Conservation (phyloP, 2,888 invertebrate genomes). For the Coelopa pilipes region DNA sequence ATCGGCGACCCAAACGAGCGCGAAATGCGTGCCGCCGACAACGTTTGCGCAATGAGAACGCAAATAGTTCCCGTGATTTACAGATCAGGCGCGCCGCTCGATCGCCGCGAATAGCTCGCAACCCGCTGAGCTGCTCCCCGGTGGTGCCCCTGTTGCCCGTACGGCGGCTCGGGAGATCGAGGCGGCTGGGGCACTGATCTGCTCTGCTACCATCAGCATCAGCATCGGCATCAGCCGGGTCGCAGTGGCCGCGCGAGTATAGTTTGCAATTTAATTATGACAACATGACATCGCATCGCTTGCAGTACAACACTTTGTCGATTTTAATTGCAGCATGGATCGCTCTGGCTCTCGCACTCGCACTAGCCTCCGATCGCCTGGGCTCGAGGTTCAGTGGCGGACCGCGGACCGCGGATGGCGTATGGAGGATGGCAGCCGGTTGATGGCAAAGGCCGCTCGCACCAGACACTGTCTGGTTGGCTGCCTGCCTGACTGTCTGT, state of each 20-base stretch:
- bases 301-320: constrained; percentile 37
- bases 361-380: not conserved
- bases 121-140: not conserved
- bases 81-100: constrained; percentile 15
- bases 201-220: not conserved
- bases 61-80: constrained; percentile 19
- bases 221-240: not conserved
- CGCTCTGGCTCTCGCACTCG: not conserved
- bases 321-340: constrained; percentile 35
- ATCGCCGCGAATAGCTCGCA: constrained; percentile 9
- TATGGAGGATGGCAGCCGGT: not conserved
- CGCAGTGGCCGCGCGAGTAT: constrained; percentile 11
- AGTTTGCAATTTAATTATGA: constrained; percentile 36
- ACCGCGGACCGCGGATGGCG: not conserved
- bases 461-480: constrained; percentile 8
- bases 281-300: constrained; percentile 34
- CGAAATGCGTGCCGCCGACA: not conserved
- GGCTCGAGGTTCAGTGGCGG: not conserved
- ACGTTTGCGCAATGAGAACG: constrained; percentile 14
- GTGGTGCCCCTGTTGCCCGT: not conserved
- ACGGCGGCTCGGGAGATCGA: not conserved
- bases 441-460: constrained; percentile 1
- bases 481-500: not conserved
- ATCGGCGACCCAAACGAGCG: no score
- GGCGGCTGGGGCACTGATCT: not conserved